phyloP scores from a whole-genome alignment of 2,113 vertebrate species.

The Calonectris borealis region DNA sequence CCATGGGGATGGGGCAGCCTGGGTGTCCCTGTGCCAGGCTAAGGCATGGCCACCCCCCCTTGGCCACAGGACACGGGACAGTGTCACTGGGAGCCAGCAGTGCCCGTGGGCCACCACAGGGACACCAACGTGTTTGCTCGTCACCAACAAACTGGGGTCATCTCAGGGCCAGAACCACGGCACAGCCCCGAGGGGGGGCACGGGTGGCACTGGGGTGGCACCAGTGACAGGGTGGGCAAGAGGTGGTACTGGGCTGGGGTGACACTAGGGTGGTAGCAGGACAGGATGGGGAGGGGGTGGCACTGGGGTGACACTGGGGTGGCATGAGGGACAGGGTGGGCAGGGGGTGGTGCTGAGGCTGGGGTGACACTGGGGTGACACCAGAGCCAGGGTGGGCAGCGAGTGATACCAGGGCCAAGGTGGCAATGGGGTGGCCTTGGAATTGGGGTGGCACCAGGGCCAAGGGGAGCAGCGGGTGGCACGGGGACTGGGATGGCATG shows the following conservation, averaged over 20 bases:
- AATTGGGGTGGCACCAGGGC: not conserved
- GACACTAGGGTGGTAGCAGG: too few relatives aligned
- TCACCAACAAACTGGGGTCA: not conserved
- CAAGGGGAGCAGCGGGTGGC: not conserved
- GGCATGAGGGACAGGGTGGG: not conserved
- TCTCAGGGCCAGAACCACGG: not conserved
- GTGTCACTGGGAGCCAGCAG: not conserved
- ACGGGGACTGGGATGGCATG: not conserved
- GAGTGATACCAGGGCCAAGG: not conserved
- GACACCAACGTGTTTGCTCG: not conserved
- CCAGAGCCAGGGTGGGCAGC: not conserved
- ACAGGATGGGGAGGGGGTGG: not conserved
- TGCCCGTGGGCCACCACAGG: rapidly evolving
- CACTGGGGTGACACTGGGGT: not conserved
- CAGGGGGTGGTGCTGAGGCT: too few relatives aligned
- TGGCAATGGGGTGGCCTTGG: not conserved
- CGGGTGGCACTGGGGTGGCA: not conserved
- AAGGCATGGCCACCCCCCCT: not conserved
- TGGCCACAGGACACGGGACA: rapidly evolving
- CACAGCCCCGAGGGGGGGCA: not conserved
- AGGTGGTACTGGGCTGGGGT: too few relatives aligned
- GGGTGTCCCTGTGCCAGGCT: not conserved
- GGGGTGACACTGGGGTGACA: not conserved
- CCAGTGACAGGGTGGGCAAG: not conserved
- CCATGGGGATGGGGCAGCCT: not conserved